These are phyloP conservation scores for Drosophila mojavensis DNA, from an alignment of 1,140 invertebrate genomes.

Conservation along the genomic window DNA sequence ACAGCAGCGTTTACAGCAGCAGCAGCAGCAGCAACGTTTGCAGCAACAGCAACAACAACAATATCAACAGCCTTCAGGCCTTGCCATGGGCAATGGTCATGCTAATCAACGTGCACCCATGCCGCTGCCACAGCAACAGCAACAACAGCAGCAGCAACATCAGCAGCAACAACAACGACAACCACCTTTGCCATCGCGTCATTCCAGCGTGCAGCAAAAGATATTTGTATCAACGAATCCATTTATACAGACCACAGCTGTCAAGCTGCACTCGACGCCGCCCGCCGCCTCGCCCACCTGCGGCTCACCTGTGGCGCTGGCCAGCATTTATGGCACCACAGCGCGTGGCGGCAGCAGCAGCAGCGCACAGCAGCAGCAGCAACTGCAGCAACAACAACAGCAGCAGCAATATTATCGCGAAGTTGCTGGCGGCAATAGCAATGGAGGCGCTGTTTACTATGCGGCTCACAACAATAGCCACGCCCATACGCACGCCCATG, in stretches of 20 bases:
- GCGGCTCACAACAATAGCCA: conserved; percentile 54
- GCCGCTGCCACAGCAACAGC: conserved; percentile 73
- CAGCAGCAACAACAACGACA: conserved; percentile 63
- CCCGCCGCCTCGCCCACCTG: conserved; percentile 75
- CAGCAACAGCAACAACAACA: conserved; percentile 72
- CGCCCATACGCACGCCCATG: conserved; percentile 40
- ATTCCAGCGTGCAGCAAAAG: conserved; percentile 83
- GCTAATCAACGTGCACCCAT: conserved; percentile 71
- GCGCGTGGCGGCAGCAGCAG: conserved; percentile 45
- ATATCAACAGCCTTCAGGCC: conserved; percentile 75
- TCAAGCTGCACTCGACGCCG: conserved; percentile 64
- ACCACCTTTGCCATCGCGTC: conserved; percentile 77
- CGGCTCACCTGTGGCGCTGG: conserved; percentile 61
- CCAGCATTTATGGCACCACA: conserved; percentile 74
- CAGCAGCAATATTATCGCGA: conserved; percentile 67
- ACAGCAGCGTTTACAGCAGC: conserved; percentile 66
- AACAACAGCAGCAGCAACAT: conserved; percentile 44
- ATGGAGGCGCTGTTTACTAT: conserved; percentile 58
- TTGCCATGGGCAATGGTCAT: conserved; percentile 58
- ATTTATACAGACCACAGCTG: conserved; percentile 82
- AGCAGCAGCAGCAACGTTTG: conserved; percentile 56
- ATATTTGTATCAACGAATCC: conserved; percentile 84
- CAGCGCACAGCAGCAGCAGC: conserved; percentile 47
- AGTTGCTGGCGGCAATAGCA: conserved; percentile 65
- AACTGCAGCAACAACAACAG: conserved; percentile 45